phyloP scores from a whole-genome alignment of 2,113 vertebrate genomes.

The Melanostigma gelatinosum region DNA sequence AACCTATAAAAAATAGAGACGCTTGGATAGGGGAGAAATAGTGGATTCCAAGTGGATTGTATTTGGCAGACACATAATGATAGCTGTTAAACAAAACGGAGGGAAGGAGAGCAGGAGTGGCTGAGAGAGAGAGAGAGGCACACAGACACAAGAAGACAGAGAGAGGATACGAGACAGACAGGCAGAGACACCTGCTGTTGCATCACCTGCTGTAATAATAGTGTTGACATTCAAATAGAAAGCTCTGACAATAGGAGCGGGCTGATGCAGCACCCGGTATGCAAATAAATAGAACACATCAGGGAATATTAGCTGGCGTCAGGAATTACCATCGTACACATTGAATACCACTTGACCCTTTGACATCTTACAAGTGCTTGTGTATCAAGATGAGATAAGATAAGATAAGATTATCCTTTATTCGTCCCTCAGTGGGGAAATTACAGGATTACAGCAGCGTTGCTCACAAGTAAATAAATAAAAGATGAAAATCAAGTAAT shows the following conservation, averaged over 20 bases:
- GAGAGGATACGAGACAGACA: conserved; percentile 18
- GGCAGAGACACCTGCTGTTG: conserved; percentile 64
- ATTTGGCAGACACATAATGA: conserved; percentile 70
- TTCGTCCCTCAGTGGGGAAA: too few species aligned
- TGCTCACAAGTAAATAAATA: too few species aligned
- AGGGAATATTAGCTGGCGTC: conserved; percentile 85
- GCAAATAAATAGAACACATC: conserved; percentile 74
- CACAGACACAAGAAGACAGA: conserved; percentile 35
- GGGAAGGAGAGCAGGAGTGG: conserved; percentile 34
- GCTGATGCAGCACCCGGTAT: conserved; percentile 73
- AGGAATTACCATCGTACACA: conserved; percentile 61
- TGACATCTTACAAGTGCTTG: conserved; percentile 60
- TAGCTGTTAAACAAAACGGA: conserved; percentile 71
- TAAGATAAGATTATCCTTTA: too few species aligned
- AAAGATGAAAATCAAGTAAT: too few species aligned
- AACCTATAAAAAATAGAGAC: conserved; percentile 61
- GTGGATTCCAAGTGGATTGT: conserved; percentile 66
- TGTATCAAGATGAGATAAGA: neutral
- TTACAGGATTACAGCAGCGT: too few species aligned
- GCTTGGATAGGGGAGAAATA: conserved; percentile 54
- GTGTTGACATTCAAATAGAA: conserved; percentile 75
- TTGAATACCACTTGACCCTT: conserved; percentile 77
- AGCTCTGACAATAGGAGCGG: conserved; percentile 69
- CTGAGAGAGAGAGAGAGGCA: conserved; percentile 18
- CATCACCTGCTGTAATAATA: conserved; percentile 76